Conservation (phyloP, 2,888 invertebrate species). For the Colletes collaris region DNA sequence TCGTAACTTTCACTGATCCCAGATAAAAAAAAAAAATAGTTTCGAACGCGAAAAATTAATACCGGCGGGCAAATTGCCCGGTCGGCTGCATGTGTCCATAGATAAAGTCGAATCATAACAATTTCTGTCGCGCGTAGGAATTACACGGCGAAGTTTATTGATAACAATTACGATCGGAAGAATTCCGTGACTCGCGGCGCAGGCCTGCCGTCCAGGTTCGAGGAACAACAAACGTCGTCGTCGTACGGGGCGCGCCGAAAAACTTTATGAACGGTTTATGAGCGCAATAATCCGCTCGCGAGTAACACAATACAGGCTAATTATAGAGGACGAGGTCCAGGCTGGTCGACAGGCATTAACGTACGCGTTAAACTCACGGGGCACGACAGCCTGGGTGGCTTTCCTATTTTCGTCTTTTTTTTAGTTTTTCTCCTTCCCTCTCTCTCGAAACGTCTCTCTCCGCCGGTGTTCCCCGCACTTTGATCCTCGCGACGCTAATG, state of each 20-base stretch:
- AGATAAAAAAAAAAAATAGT: too few relatives aligned
- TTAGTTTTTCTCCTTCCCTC: slow-evolving; percentile 53
- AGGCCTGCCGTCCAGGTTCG: slow-evolving; percentile 24
- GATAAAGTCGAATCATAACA: too few relatives aligned
- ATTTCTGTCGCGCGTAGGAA: too few relatives aligned
- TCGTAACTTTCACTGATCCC: too few relatives aligned
- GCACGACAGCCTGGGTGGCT: slow-evolving; percentile 78
- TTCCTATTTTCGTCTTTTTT: slow-evolving; percentile 78
- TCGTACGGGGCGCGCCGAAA: slow-evolving; percentile 53
- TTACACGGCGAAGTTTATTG: too few relatives aligned
- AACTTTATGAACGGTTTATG: slow-evolving; percentile 78
- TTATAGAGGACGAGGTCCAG: slow-evolving; percentile 78
- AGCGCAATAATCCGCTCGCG: slow-evolving; percentile 77
- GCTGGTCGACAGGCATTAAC: slow-evolving; percentile 74
- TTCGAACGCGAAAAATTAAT: too few relatives aligned
- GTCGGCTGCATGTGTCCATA: too few relatives aligned
- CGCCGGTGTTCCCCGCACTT: slow-evolving; percentile 70
- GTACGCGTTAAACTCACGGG: slow-evolving; percentile 74
- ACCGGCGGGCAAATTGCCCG: too few relatives aligned
- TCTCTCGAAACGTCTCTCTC: slow-evolving; percentile 42
- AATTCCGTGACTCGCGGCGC: neutral
- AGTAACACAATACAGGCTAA: slow-evolving; percentile 81
- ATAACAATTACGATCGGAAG: neutral
- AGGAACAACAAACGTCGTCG: slow-evolving; percentile 57
- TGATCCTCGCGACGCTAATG: slow-evolving; percentile 79